These are phyloP conservation scores for Lerista edwardsae DNA, from an alignment of 2,797 vertebrate genomes.

Conservation along the genomic window DNA sequence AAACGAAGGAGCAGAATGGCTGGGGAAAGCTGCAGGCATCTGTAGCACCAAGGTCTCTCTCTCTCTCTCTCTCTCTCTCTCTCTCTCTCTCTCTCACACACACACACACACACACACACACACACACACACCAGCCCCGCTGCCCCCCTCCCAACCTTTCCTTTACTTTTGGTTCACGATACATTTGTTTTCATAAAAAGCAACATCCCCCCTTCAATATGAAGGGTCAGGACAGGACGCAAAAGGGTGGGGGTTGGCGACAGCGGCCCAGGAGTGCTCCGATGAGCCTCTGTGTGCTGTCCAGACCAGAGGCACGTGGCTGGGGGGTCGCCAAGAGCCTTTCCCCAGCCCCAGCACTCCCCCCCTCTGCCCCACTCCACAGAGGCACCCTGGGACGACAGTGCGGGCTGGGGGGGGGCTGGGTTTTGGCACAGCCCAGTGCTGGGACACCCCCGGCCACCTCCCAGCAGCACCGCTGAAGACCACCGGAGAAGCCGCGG, in stretches of 20 bases:
- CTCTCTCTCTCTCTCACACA: too few species aligned
- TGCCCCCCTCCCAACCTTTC: background rate
- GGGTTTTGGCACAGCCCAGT: background rate
- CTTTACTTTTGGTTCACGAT: background rate
- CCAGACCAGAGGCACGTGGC: background rate
- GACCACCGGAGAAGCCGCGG: background rate
- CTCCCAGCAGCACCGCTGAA: background rate
- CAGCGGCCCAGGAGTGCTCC: background rate
- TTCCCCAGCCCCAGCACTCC: background rate
- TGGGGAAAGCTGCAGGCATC: too few species aligned
- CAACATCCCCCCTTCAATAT: slow-evolving; percentile 43
- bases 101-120: too few species aligned
- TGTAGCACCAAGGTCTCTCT: background rate
- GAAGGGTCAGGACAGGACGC: slow-evolving; percentile 21
- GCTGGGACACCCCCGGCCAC: background rate
- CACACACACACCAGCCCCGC: background rate
- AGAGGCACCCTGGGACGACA: background rate
- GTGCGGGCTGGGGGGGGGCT: background rate
- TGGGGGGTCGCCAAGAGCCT: background rate
- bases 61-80: too few species aligned
- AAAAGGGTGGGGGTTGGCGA: background rate
- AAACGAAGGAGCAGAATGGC: background rate
- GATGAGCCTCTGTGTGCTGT: background rate
- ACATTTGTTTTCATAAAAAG: slow-evolving; percentile 16
- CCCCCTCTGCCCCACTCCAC: too few species aligned